phyloP scores from a whole-genome alignment of 1,140 invertebrate genomes.

The Lasioglossum albipes region DNA sequence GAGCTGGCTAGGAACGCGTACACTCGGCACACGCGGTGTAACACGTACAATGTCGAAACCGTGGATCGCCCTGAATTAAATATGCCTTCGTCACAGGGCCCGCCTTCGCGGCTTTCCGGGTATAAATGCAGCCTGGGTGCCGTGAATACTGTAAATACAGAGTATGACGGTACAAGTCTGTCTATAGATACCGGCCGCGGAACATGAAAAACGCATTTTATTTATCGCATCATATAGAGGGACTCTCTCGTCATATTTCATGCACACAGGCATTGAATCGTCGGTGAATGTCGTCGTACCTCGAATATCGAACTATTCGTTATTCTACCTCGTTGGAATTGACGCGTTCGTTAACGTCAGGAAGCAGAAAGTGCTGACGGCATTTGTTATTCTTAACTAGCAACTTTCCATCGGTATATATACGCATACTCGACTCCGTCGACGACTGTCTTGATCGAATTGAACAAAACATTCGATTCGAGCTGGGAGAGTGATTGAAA shows the following conservation, averaged over 20 bases:
- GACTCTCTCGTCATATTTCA: constrained; percentile 28
- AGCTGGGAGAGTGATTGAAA: no score
- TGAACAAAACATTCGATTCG: constrained; percentile 3
- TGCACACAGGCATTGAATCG: constrained; percentile 18
- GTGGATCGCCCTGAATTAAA: constrained; percentile 52
- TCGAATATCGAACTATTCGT: constrained; percentile 22
- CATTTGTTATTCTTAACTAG: not conserved
- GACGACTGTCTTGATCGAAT: not conserved
- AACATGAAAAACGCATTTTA: constrained; percentile 42
- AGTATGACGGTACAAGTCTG: constrained; percentile 6
- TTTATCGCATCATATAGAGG: constrained; percentile 27
- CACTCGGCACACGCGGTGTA: constrained; percentile 52
- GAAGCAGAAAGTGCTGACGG: not conserved
- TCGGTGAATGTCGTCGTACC: constrained; percentile 18
- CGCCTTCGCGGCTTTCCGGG: constrained; percentile 39
- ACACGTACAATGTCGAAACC: constrained; percentile 55
- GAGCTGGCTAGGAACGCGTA: constrained; percentile 51
- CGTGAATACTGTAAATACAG: constrained; percentile 52
- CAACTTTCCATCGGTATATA: no score
- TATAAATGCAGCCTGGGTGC: constrained; percentile 45
- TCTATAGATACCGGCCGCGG: constrained; percentile 2
- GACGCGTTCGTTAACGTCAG: constrained; percentile 6
- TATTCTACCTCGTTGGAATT: not conserved
- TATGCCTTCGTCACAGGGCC: constrained; percentile 55
- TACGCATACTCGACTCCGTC: not conserved